phyloP scores from a whole-genome alignment of 2,888 invertebrate genomes.

The Pogonocherus hispidulus region DNA sequence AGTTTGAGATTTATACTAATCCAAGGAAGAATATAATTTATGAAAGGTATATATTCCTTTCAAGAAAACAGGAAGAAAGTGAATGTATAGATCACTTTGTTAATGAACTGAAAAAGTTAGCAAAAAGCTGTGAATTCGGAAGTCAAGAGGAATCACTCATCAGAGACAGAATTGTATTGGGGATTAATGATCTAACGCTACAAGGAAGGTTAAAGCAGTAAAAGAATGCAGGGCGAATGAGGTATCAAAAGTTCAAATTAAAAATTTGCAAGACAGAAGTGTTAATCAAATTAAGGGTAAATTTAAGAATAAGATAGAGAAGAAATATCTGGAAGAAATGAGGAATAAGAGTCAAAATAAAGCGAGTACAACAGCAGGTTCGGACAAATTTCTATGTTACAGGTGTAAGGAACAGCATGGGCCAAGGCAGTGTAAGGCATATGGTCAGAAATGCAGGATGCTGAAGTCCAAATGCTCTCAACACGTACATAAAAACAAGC shows the following conservation, averaged over 20 bases:
- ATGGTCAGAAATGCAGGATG: not conserved
- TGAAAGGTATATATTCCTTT: conserved; percentile 9
- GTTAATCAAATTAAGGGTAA: not conserved
- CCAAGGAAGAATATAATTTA: conserved; percentile 13
- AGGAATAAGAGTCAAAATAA: not conserved
- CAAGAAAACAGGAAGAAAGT: conserved; percentile 10
- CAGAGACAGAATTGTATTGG: conserved; percentile 11
- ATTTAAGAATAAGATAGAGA: not conserved
- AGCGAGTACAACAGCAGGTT: not conserved
- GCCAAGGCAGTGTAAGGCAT: not conserved
- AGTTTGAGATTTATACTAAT: not conserved
- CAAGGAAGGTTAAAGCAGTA: conserved; percentile 12
- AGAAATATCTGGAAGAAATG: not conserved
- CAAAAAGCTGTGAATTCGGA: conserved; percentile 14
- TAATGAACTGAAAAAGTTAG: conserved; percentile 8
- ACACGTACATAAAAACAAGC: not conserved
- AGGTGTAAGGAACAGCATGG: conserved; percentile 3
- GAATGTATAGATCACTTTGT: conserved; percentile 5
- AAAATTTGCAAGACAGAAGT: not conserved
- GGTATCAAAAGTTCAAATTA: not conserved
- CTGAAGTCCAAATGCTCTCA: not conserved
- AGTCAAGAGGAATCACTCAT: conserved; percentile 7
- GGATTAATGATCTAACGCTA: not conserved
- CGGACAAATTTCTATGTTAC: not conserved
- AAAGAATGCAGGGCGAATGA: not conserved